Percentiles rank a stretch among this genome's conserved stretches.
Evolutionary conservation across 2,113 vertebrate genomes (phyloP).

Genomic region (Xiphophorus maculatus): DNA sequence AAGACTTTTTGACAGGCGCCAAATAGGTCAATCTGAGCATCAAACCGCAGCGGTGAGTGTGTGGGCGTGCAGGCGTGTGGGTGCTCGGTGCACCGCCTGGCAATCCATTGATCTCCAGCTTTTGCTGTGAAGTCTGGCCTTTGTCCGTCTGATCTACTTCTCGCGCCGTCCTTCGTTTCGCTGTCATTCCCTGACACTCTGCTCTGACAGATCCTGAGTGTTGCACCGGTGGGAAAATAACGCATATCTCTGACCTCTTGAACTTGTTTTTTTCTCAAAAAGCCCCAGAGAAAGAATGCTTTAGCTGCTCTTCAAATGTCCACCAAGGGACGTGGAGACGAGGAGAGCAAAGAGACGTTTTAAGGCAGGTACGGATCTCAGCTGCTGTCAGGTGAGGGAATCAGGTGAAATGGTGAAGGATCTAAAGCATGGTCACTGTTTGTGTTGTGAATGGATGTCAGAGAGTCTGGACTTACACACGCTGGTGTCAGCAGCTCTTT

Average conservation of each 20-base stretch:
- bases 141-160: constrained; percentile 73
- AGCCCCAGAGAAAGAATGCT: constrained; percentile 70
- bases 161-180: constrained; percentile 61
- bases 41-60: constrained; percentile 33
- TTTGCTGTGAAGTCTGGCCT: constrained; percentile 74
- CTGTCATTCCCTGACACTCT: constrained; percentile 77
- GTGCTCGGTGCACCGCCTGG: constrained; percentile 47
- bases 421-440: constrained; percentile 70
- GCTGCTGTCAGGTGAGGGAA: constrained; percentile 71
- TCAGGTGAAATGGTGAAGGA: constrained; percentile 71
- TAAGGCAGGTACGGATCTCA: constrained; percentile 75
- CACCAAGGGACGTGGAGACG: constrained; percentile 69
- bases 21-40: constrained; percentile 65
- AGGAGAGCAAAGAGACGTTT: constrained; percentile 60
- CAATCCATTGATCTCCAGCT: constrained; percentile 75
- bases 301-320: constrained; percentile 77
- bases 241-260: constrained; percentile 78
- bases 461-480: constrained; percentile 55
- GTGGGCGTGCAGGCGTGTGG: constrained; percentile 21
- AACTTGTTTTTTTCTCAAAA: constrained; percentile 64
- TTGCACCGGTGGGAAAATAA: constrained; percentile 72
- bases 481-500: constrained; percentile 74
- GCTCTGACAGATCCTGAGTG: constrained; percentile 75
- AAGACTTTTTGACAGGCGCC: constrained; percentile 43
- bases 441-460: constrained; percentile 72